Evolutionary conservation across 2,797 vertebrate genomes (phyloP), one percentile per base, ranked within the genome.

Genomic region (Brachyalestes nurse): DNA sequence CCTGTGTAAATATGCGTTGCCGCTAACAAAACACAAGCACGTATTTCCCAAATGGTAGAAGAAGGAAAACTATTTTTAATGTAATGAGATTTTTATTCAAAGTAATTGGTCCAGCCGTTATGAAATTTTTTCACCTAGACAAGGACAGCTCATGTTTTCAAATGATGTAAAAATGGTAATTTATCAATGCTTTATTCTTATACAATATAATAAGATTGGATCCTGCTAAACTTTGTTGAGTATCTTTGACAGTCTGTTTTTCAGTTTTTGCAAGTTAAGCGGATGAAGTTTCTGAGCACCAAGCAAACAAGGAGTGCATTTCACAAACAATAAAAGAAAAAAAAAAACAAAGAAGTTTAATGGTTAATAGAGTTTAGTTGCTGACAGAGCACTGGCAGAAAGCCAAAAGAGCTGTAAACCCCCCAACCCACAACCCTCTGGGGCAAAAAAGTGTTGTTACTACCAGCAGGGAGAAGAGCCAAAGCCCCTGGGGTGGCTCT

Each of bases 331-430:
- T 57, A 21, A 12, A 60, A 82, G 74, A 60, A 60, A 47, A 78
- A 77, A 55, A 17, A 7, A 83, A 40, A 88, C 61, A 77, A 61
- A 17, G 6, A 84, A 40, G 89, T 64, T 91, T 90, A 92, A 91
- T 93, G 88, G 79, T 92, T 90, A 92, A 92, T 84, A 72, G 73
- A 60, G 42, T 62, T 72, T 84, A 90, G 89, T 85, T 90, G 92
- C 93, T 92, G 91, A 93, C 83, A 57, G 79, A 71, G 84, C 66
- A 77, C 69, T 51, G 64, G 67, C 64, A 81, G 65, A 12, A 45
- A 76, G 40, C 60, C 62, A 53, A 78, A 74, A 71, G 51, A 75
- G 45, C 60, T 23, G 25, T 76, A 83, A 86, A 83, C 72, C 70
- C 75, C 60, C 71, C 67, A 74, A 70, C 21, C 51, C 19, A 45